Percentiles rank a stretch among this genome's conserved stretches.
These are phyloP conservation scores for Addax nasomaculatus DNA, from an alignment of 2,113 vertebrate species.

Conservation along the genomic window DNA sequence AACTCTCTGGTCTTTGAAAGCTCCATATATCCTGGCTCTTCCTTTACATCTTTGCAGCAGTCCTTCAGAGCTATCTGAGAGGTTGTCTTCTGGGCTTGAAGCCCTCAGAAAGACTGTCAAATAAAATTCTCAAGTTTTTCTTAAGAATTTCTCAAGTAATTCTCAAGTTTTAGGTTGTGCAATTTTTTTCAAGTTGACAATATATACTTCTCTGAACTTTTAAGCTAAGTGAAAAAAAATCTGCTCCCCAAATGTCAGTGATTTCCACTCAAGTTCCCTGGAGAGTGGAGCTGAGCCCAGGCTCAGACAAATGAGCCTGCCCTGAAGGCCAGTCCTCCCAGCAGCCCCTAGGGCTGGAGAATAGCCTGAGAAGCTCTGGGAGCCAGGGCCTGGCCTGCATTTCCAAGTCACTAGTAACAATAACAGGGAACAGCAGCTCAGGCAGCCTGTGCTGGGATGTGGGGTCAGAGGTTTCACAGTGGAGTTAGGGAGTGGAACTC, in stretches of 20 bases:
- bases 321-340: background rate
- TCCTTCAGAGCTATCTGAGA: background rate
- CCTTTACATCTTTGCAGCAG: background rate
- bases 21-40: background rate
- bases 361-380: constrained; percentile 6
- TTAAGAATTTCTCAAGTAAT: background rate
- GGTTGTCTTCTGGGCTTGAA: background rate
- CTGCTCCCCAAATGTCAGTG: constrained; percentile 56
- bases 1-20: background rate
- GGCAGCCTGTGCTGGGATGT: background rate
- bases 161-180: background rate
- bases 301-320: background rate
- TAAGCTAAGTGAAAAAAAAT: background rate
- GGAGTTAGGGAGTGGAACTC: background rate
- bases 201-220: background rate
- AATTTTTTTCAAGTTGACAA: background rate
- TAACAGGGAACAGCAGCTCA: constrained; percentile 19
- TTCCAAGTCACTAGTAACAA: constrained; percentile 29
- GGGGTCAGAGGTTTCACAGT: constrained; percentile 7
- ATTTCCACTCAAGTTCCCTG: constrained; percentile 53
- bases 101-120: background rate
- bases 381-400: background rate
- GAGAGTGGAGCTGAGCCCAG: background rate
- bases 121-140: background rate
- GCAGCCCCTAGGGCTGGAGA: constrained; percentile 36